Base-by-base conservation (phyloP, 2,113 vertebrate species). In the Phyllopteryx taeniolatus region DNA sequence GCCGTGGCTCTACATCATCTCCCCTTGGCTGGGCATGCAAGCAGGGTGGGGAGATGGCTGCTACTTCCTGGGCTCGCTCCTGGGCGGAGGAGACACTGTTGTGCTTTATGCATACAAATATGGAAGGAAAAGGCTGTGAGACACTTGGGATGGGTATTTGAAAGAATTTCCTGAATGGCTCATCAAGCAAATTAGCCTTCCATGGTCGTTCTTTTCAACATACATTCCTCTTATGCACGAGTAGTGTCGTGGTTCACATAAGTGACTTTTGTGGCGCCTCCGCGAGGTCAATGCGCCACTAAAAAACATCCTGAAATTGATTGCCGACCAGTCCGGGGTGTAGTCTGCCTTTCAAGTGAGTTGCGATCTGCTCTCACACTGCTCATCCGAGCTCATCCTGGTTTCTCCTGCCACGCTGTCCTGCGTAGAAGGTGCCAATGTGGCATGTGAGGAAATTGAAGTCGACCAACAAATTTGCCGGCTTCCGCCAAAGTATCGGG, bases 1-100 rank as follows among this genome's bases (percentile, higher is more conserved):
- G 88, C 71, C 8, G 80, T 67, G 89, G 92, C 91, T 94, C 93
- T 97, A 94, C 81, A 98, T 99, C 95, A 97, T 97, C 92, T 94
- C 86, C 94, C 95, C 94, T 96, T 94, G 91, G 56, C 59, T 96
- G 94, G 83, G 88, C 89, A 82, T 84, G 79, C 87, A 89, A 83
- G 83, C 85, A 19, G 31, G 59, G 42, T 63, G 72, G 74, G 69
- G 68, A 67, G 77, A 71, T 72, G 68, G 69, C 66, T 88, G 90
- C 90, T 92, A 71, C 44, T 71, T 72, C 64, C 60, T 22, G 49
- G 43, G 33, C 65, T 60, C 91, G 87, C 89, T 93, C 91, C n/a
- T n/a, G n/a, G n/a, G n/a, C n/a, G n/a, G n/a, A n/a, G n/a, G 74
- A 90, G 87, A 87, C 90, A 83, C 42, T n/a, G 17, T n/a, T 68